Base-by-base conservation (phyloP, 2,888 invertebrate genomes). In the Agrotis ipsilon region DNA sequence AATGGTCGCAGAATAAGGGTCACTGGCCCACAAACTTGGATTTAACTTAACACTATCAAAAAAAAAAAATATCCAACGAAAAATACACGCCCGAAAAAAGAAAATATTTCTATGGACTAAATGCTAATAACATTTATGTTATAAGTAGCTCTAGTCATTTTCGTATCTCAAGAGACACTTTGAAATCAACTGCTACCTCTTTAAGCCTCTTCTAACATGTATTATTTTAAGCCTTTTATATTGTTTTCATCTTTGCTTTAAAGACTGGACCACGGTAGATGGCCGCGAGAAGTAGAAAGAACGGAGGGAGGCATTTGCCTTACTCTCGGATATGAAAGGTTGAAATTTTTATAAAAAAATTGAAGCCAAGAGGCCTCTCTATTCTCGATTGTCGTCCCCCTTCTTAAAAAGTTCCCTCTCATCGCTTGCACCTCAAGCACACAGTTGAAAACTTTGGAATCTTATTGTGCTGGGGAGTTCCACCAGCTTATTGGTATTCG, bases 401-500 rank as follows among this genome's bases (percentile, higher is more conserved):
- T 27, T 54, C 54, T 54, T 13, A 32, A n/a, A 32, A 55, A 55
- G 13, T 1, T 55, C 6, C 1, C 32, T 55, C 80, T 72, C 68
- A 62, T 77, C 19, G 32, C 80, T 83, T 70, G 75, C 57, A 57
- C 68, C 78, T 3, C 58, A 72, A 66, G 54, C 80, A 78, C 72
- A 54, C 78, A 78, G 78, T 82, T 78, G 74, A 77, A 83, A 89
- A 88, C 84, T 90, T 91, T 85, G 59, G 72, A 85, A 86, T 88
- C 87, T 86, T 89, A 88, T 91, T 91, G 89, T 91, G 86, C 84
- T 78, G 48, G 19, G 19, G 46, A 83, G 78, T 75, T 69, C 60
- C 72, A 72, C 80, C 69, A 82, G 84, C 87, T 89, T 90, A 89
- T 88, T 88, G 90, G 86, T 87, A 84, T 88, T 88, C 84, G 72